These are phyloP conservation scores for Mimumesa dahlbomi DNA, from an alignment of 2,888 invertebrate species.

Conservation along the genomic window DNA sequence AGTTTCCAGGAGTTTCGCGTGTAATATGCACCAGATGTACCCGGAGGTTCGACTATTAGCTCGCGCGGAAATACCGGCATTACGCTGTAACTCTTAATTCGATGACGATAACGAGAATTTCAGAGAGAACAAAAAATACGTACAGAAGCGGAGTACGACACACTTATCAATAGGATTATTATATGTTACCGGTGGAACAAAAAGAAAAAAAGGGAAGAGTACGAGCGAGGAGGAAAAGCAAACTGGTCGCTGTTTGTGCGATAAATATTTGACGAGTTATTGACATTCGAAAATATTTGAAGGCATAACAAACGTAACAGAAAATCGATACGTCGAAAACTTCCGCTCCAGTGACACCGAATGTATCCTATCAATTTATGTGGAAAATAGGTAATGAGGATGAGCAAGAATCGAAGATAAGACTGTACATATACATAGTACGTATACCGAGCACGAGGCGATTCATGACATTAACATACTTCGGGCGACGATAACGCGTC, in stretches of 20 bases:
- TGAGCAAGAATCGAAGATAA: conserved; percentile 19
- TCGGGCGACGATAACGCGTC: not conserved
- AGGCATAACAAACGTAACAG: conserved; percentile 25
- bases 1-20: conserved; percentile 34
- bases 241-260: not conserved
- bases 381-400: conserved; percentile 25
- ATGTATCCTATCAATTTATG: conserved; percentile 24
- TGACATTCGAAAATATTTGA: conserved; percentile 11
- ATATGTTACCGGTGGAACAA: not conserved
- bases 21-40: conserved; percentile 54
- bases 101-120: not conserved
- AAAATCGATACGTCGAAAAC: conserved; percentile 37
- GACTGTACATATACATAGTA: no score
- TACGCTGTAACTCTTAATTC: conserved; percentile 10
- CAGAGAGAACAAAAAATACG: not conserved
- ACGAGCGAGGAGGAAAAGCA: no score
- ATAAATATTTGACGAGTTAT: conserved; percentile 20
- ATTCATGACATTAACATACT: no score
- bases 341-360: conserved; percentile 37
- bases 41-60: conserved; percentile 21
- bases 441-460: no score
- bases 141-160: no score
- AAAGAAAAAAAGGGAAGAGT: not conserved
- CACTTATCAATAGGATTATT: no score
- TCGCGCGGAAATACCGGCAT: conserved; percentile 27